Evolutionary conservation across 2,797 vertebrate genomes (phyloP).

Genomic region (Acridotheres tristis): DNA sequence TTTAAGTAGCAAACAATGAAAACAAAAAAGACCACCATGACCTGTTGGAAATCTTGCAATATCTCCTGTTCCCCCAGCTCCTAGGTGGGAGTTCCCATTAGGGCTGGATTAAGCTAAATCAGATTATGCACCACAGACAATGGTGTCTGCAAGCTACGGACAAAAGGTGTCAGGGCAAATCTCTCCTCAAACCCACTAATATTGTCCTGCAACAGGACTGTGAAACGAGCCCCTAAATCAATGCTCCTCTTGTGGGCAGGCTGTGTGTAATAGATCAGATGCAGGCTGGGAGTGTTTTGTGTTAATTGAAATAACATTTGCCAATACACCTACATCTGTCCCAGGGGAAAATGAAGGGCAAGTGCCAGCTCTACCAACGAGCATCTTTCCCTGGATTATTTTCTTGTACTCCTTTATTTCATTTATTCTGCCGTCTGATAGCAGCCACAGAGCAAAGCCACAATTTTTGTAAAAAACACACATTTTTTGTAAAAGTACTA

Average conservation of each 20-base stretch:
- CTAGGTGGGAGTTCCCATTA: slow-evolving; percentile 31
- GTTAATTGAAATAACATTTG: not conserved
- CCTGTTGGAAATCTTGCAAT: slow-evolving; percentile 3
- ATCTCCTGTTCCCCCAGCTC: not conserved
- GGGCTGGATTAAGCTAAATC: slow-evolving; percentile 49
- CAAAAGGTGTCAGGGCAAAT: slow-evolving; percentile 48
- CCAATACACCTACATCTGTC: not conserved
- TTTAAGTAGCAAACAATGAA: not conserved
- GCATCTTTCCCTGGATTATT: not conserved
- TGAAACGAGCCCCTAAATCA: not conserved
- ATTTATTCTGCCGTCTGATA: not conserved
- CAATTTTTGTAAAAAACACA: not conserved
- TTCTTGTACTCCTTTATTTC: not conserved
- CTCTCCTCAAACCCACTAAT: slow-evolving; percentile 9
- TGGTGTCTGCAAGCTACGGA: not conserved
- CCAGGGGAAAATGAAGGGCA: not conserved
- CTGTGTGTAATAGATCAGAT: not conserved
- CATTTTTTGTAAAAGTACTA: not conserved
- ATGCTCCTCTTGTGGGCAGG: not conserved
- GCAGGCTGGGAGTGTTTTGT: not conserved
- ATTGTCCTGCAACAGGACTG: not conserved
- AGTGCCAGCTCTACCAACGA: not conserved
- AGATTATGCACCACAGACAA: slow-evolving; percentile 43
- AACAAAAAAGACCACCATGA: slow-evolving; percentile 33
- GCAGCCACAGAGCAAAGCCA: not conserved